A percentile compares a stretch with the other conserved stretches of the same genome.
These are phyloP conservation scores for Sylvilagus floridanus DNA, from an alignment of 2,797 vertebrate species.

Conservation along the genomic window DNA sequence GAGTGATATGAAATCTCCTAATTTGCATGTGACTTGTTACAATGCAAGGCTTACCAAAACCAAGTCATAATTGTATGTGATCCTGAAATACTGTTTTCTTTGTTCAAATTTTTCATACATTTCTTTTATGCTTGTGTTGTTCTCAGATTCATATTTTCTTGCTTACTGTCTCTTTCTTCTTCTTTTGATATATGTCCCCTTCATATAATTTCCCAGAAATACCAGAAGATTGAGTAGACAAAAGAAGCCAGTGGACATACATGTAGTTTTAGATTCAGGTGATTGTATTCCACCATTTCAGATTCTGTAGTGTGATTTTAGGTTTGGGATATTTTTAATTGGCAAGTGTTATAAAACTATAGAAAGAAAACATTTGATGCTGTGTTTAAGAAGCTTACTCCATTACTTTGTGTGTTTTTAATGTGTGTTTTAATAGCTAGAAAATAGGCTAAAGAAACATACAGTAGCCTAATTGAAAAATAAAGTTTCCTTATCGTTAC, in stretches of 20 bases:
- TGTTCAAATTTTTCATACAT: neutral
- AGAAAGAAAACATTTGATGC: constrained; percentile 1
- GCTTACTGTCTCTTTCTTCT: rapidly evolving
- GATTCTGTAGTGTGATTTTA: constrained; percentile 6
- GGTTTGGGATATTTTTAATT: neutral
- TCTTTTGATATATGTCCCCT: neutral
- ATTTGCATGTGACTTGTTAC: neutral
- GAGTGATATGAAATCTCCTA: neutral
- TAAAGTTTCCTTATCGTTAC: neutral
- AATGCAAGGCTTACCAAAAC: neutral
- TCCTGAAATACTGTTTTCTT: neutral
- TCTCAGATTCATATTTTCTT: neutral
- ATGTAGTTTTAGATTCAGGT: neutral
- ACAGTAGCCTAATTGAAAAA: neutral
- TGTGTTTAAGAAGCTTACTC: neutral
- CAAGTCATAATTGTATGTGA: neutral
- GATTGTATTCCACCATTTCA: neutral
- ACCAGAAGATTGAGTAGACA: neutral
- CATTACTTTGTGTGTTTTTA: neutral
- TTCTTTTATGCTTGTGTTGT: constrained; percentile 1
- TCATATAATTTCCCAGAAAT: neutral
- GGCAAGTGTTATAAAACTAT: neutral
- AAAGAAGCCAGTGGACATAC: neutral
- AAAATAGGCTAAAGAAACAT: constrained; percentile 11
- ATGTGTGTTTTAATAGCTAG: neutral